These are phyloP conservation scores for Pocillopora verrucosa DNA, from an alignment of 64 coral and sea anemone genomes.

Conservation along the genomic window DNA sequence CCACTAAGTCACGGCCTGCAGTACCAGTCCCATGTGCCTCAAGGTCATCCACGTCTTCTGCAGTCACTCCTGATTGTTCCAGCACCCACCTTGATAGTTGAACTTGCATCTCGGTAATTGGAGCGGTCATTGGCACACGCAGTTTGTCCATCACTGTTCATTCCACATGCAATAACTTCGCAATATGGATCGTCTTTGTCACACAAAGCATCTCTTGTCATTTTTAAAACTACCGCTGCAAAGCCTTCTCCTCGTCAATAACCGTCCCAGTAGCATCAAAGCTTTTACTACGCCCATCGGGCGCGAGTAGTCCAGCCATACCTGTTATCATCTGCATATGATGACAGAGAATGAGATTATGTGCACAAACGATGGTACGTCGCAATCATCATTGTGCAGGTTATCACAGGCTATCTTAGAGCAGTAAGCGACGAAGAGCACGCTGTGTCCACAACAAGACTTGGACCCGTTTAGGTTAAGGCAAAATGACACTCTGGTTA, in stretches of 20 bases:
- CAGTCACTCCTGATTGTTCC: constrained; percentile 33
- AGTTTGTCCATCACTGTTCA: constrained; percentile 66
- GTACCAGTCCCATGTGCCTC: constrained; percentile 80
- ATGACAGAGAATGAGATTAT: constrained; percentile 28
- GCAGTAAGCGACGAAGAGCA: constrained; percentile 77
- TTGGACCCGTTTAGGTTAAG: constrained; percentile 63
- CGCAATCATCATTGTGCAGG: constrained; percentile 57
- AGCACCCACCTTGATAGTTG: constrained; percentile 55
- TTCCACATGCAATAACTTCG: constrained; percentile 58
- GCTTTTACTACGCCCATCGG: constrained; percentile 61
- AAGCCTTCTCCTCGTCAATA: constrained; percentile 71
- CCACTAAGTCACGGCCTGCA: constrained; percentile 59
- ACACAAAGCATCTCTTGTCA: constrained; percentile 12
- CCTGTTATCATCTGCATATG: constrained; percentile 10
- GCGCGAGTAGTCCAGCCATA: constrained; percentile 48
- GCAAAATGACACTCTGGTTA: constrained; percentile 45
- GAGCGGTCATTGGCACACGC: constrained; percentile 62
- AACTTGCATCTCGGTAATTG: constrained; percentile 48
- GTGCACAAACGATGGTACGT: constrained; percentile 54
- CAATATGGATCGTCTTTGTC: constrained; percentile 62
- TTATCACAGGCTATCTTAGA: constrained; percentile 58
- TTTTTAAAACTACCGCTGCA: constrained; percentile 62
- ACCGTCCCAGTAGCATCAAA: constrained; percentile 66
- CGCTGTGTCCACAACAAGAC: constrained; percentile 66
- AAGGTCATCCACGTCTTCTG: constrained; percentile 53